Evolutionary conservation across 1,140 invertebrate species (phyloP).

Genomic region (Neomicropteryx cornuta): DNA sequence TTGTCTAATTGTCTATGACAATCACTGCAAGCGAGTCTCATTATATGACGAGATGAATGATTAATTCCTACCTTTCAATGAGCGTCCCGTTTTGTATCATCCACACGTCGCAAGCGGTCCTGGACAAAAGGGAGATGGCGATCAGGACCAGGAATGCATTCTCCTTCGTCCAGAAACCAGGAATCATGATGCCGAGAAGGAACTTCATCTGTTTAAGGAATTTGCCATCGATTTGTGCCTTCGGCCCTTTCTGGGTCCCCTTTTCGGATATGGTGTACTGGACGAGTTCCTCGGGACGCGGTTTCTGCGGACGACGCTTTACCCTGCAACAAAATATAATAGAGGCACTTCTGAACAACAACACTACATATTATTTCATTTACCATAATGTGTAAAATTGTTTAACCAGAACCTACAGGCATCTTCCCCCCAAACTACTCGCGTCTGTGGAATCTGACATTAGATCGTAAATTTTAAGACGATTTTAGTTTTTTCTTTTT

Average conservation of each 20-base stretch:
- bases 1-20: neutral
- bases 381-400: no score
- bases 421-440: no score
- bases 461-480: no score
- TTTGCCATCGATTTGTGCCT: constrained; percentile 74
- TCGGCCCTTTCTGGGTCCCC: constrained; percentile 53
- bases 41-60: constrained; percentile 4
- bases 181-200: constrained; percentile 77
- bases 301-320: no score
- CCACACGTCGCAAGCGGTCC: constrained; percentile 94
- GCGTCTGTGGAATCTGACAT: no score
- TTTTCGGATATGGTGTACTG: constrained; percentile 53
- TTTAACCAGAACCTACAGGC: no score
- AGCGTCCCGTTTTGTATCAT: constrained; percentile 89
- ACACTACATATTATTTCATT: no score
- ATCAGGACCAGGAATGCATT: constrained; percentile 71
- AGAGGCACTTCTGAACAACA: no score
- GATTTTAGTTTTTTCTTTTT: no score
- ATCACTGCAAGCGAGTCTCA: neutral
- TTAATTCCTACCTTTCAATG: constrained; percentile 69
- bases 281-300: constrained; percentile 44
- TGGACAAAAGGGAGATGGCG: constrained; percentile 66
- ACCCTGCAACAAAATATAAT: no score
- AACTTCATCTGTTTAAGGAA: constrained; percentile 71
- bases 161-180: constrained; percentile 63